These are phyloP conservation scores for Spea multiplicata DNA, from an alignment of 2,113 vertebrate species.

Conservation along the genomic window DNA sequence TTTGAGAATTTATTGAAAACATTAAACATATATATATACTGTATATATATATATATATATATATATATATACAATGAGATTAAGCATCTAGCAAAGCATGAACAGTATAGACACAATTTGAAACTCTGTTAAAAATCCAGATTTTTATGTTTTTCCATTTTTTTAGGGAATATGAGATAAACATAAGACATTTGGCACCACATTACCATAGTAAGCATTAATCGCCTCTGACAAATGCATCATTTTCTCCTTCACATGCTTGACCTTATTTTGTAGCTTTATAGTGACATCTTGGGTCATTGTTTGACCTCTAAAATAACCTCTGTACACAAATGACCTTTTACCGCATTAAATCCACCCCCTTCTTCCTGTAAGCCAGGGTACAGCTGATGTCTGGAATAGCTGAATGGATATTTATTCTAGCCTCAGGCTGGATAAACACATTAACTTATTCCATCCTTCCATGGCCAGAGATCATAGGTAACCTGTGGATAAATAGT, in stretches of 20 bases:
- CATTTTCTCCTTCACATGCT: background rate
- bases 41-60: no score
- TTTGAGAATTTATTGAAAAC: no score
- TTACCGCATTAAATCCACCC: background rate
- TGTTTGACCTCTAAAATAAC: background rate
- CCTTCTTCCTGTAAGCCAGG: background rate
- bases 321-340: background rate
- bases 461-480: background rate
- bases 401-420: slow-evolving; percentile 5
- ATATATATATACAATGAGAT: no score
- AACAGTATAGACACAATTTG: no score
- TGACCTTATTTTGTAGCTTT: background rate
- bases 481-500: no score
- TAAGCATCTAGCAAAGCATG: no score
- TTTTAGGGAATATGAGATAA: no score
- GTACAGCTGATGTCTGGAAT: background rate
- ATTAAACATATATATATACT: no score
- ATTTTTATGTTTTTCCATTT: no score
- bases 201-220: background rate
- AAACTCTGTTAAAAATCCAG: no score
- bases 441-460: background rate
- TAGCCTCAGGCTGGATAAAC: background rate
- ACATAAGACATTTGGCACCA: no score
- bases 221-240: background rate
- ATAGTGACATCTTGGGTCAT: slow-evolving; percentile 9